Evolutionary conservation across 2,113 vertebrate species (phyloP), one percentile per base, ranked within the genome.

Genomic region (Poeciliopsis turrubarensis): DNA sequence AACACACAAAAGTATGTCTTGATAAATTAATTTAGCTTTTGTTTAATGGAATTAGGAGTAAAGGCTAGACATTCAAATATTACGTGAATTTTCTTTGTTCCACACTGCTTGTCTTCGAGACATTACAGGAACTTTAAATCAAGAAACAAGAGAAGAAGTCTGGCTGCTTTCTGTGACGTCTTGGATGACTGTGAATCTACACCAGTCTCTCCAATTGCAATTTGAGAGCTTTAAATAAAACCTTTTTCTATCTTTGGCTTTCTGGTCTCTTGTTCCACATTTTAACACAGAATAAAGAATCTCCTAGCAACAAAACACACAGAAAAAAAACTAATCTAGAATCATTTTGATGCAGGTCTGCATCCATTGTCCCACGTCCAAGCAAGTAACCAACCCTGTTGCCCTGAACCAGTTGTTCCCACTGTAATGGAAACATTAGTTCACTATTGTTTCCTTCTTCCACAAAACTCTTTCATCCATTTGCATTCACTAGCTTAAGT

Each of bases 401-500:
- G 54, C 62, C 76, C 39, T 25, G 68, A 57, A 70, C 39, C 67
- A 80, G 67, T 7, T 77, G 67, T 7, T 77, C 41, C 72, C 57
- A 32, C 27, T 64, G 68, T 9, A 32, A 9, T 32, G 12, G 22
- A 41, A 32, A 69, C 17, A 19, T 54, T 62, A 34, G 26, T 75
- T 34, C 65, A 75, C 60, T 70, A 75, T 80, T 63, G 22, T 7
- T 11, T 17, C 54, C 60, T 72, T 85, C 81, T 75, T 74, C 70
- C 72, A 69, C 65, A 60, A 82, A 86, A 61, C 32, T 60, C 63
- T 62, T 72, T 90, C 89, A 75, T 88, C 68, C 60, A 12, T 30
- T n/a, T 5, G 34, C 65, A 87, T 82, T 80, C 60, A 75, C 3
- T 32, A 29, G 5, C 30, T 70, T 64, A 51, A 7, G n/a, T 34